Conservation (phyloP, 2,797 vertebrate genomes). For the Poliocrania exsul region DNA sequence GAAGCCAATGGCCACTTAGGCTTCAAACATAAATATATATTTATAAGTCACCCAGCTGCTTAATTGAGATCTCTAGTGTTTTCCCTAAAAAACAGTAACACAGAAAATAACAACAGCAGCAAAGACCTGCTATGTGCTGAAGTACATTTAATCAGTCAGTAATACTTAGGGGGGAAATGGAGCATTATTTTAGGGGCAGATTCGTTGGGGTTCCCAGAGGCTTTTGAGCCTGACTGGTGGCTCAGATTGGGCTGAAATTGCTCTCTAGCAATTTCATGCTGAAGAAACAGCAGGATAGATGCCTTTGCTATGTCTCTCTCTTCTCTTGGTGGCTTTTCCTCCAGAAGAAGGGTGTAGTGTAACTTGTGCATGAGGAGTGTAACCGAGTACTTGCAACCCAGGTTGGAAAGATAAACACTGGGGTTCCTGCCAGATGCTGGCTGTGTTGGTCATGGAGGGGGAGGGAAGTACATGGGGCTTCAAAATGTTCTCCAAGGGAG, state of each 20-base stretch:
- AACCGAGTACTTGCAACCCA: not conserved
- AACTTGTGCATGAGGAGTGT: not conserved
- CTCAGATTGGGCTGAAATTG: not conserved
- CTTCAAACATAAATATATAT: conserved; percentile 87
- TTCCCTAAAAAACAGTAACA: conserved; percentile 69
- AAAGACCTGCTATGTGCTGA: conserved; percentile 33
- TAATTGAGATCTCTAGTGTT: conserved; percentile 80
- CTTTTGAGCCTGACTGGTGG: not conserved
- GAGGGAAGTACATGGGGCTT: conserved; percentile 49
- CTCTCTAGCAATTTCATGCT: not conserved
- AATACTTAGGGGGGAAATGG: conserved; percentile 38
- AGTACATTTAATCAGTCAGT: conserved; percentile 65
- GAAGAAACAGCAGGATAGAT: not conserved
- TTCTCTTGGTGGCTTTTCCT: not conserved
- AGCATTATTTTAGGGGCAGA: conserved; percentile 26
- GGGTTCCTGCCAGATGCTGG: conserved; percentile 47
- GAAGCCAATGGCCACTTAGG: conserved; percentile 90
- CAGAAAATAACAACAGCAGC: conserved; percentile 61
- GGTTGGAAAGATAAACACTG: conserved; percentile 17
- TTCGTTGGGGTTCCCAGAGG: not conserved
- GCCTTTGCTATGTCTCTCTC: not conserved
- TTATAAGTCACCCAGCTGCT: conserved; percentile 84
- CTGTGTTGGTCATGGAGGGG: conserved; percentile 16
- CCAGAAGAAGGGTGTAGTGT: not conserved
- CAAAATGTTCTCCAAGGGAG: conserved; percentile 74